phyloP scores from a whole-genome alignment of 2,113 vertebrate genomes.

The Pterocles burchelli region DNA sequence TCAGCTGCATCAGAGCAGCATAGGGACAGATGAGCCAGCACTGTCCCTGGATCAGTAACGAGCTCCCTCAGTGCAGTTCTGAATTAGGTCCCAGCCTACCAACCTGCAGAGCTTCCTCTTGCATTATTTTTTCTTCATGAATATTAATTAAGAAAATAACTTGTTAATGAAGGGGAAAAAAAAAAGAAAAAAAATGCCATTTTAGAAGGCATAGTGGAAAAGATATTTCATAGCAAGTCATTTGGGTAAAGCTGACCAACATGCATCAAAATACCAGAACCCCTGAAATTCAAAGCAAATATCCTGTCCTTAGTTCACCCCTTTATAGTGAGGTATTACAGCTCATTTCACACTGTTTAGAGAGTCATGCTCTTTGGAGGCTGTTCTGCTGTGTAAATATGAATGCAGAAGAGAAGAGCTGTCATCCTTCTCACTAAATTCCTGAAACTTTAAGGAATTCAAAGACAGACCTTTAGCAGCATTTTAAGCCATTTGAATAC shows the following conservation, averaged over 20 bases:
- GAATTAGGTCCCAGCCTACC: background rate
- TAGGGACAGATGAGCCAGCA: background rate
- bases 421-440: background rate
- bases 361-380: background rate
- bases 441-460: conserved; percentile 48
- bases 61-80: background rate
- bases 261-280: background rate
- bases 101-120: background rate
- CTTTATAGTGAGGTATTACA: background rate
- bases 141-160: background rate
- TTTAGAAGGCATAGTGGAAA: background rate
- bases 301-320: conserved; percentile 33
- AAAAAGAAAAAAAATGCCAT: background rate
- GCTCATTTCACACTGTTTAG: conserved; percentile 18
- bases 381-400: background rate
- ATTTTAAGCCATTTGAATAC: background rate
- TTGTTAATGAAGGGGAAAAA: background rate
- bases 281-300: background rate
- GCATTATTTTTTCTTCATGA: background rate
- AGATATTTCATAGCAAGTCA: background rate
- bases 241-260: background rate
- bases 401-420: background rate
- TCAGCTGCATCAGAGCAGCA: background rate
- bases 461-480: conserved; percentile 23
- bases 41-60: background rate